phyloP scores from a whole-genome alignment of 2,888 invertebrate genomes.

The Lasioglossum pauxillum region DNA sequence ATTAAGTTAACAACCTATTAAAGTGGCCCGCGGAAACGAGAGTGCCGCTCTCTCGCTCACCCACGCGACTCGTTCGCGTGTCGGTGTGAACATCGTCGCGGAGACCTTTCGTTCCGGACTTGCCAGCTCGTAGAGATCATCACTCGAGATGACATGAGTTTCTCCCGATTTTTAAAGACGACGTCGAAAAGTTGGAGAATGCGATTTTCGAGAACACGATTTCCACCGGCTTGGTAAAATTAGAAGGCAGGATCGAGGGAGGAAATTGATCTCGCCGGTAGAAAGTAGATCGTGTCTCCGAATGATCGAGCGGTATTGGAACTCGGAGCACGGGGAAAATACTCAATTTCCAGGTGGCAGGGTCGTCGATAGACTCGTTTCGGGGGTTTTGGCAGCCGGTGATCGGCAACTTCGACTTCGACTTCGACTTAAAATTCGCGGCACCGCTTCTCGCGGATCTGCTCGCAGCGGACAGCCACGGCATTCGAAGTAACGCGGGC shows the following conservation, averaged over 20 bases:
- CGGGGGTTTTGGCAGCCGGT: not conserved
- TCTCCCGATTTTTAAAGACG: not conserved
- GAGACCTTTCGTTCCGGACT: not conserved
- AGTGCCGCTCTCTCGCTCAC: conserved; percentile 55
- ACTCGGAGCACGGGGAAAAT: not conserved
- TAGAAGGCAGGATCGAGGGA: not conserved
- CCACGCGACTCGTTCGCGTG: conserved; percentile 48
- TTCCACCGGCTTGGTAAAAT: not conserved
- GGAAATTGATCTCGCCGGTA: not conserved
- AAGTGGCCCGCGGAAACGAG: conserved; percentile 77
- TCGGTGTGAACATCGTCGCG: conserved; percentile 47
- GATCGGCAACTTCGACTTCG: conserved; percentile 11
- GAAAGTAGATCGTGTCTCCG: not conserved
- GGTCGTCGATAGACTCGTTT: conserved; percentile 37
- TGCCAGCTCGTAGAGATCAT: not conserved
- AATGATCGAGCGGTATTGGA: not conserved
- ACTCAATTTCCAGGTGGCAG: conserved; percentile 17
- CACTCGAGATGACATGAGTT: not conserved
- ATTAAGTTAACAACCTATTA: conserved; percentile 82
- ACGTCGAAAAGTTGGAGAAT: too few relatives aligned
- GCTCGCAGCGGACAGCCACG: conserved; percentile 58
- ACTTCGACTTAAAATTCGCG: conserved; percentile 44
- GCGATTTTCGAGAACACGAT: too few relatives aligned
- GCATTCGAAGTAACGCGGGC: conserved; percentile 69
- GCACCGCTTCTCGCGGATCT: conserved; percentile 30